Percentiles rank a stretch among this genome's conserved stretches.
Conservation (phyloP, 2,888 invertebrate species). For the Horisme vitalbata region DNA sequence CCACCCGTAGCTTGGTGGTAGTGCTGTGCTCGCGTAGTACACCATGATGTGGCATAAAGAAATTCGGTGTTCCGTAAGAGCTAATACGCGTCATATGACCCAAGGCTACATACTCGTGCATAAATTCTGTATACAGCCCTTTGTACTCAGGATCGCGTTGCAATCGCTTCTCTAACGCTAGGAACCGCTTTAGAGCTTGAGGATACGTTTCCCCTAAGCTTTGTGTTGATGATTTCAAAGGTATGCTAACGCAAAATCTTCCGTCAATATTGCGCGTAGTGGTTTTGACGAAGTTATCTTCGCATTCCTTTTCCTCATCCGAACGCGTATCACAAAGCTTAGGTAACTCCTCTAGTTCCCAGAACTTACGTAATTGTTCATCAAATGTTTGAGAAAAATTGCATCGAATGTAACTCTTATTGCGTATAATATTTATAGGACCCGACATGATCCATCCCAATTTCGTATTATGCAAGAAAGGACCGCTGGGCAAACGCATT, state of each 20-base stretch:
- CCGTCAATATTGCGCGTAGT: slow-evolving; percentile 15
- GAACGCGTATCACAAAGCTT: neutral
- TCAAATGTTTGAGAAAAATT: slow-evolving; percentile 23
- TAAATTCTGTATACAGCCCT: slow-evolving; percentile 24
- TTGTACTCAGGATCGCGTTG: neutral
- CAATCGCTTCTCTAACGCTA: slow-evolving; percentile 3
- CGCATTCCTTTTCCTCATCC: slow-evolving; percentile 1
- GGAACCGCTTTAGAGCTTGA: slow-evolving; percentile 2
- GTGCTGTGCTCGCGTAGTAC: slow-evolving; percentile 26
- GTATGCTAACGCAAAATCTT: slow-evolving; percentile 19
- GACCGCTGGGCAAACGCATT: slow-evolving; percentile 28
- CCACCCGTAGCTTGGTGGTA: slow-evolving; percentile 29
- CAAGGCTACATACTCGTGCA: slow-evolving; percentile 23
- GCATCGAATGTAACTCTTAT: slow-evolving; percentile 14
- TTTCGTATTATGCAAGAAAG: slow-evolving; percentile 29
- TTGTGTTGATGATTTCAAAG: slow-evolving; percentile 20
- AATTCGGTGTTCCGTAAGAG: slow-evolving; percentile 2
- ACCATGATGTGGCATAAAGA: slow-evolving; percentile 34
- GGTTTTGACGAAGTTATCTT: slow-evolving; percentile 3
- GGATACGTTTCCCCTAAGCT: too few relatives aligned
- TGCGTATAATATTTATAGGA: slow-evolving; percentile 8
- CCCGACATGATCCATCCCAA: slow-evolving; percentile 36
- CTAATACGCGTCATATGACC: slow-evolving; percentile 30
- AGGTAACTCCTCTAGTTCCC: slow-evolving; percentile 28
- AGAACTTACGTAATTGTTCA: slow-evolving; percentile 26